Evolutionary conservation across 2,888 invertebrate genomes (phyloP).

Genomic region (Himalopsyche kuldschensis): DNA sequence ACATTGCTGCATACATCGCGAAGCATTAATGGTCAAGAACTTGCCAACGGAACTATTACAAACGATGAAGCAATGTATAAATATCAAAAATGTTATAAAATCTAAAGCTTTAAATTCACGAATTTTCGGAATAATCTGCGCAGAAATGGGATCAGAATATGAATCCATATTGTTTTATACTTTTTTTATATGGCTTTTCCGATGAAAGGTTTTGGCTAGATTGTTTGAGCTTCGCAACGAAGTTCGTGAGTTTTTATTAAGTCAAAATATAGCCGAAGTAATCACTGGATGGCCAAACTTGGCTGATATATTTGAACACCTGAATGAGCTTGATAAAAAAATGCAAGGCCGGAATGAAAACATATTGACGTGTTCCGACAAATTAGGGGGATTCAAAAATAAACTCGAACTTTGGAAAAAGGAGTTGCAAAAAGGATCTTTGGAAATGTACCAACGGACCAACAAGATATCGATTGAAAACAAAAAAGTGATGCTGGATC

Average conservation of each 20-base stretch:
- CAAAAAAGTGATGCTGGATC: too few relatives aligned
- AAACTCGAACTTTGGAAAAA: too few relatives aligned
- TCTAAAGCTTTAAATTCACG: constrained; percentile 35
- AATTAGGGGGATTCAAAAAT: too few relatives aligned
- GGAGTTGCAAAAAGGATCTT: too few relatives aligned
- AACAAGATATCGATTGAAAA: too few relatives aligned
- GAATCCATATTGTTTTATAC: constrained; percentile 32
- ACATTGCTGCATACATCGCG: constrained; percentile 38
- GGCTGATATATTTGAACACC: constrained; percentile 37
- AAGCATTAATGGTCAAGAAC: constrained; percentile 36
- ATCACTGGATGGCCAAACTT: constrained; percentile 30
- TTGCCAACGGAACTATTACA: constrained; percentile 32
- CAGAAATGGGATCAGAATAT: constrained; percentile 37
- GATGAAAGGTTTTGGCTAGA: constrained; percentile 34
- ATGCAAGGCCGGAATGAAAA: too few relatives aligned
- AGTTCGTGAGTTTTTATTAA: constrained; percentile 35
- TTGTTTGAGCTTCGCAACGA: constrained; percentile 37
- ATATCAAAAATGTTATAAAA: constrained; percentile 33
- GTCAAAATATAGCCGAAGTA: constrained; percentile 26
- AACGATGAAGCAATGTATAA: constrained; percentile 34
- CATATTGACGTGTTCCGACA: too few relatives aligned
- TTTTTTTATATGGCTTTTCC: constrained; percentile 36
- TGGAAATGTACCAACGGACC: too few relatives aligned
- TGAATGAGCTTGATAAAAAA: constrained; percentile 26
- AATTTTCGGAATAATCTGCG: constrained; percentile 36